Evolutionary conservation across 1,140 invertebrate genomes (phyloP), one percentile per base, ranked within the genome.

Genomic region (Drosophila setifemur): DNA sequence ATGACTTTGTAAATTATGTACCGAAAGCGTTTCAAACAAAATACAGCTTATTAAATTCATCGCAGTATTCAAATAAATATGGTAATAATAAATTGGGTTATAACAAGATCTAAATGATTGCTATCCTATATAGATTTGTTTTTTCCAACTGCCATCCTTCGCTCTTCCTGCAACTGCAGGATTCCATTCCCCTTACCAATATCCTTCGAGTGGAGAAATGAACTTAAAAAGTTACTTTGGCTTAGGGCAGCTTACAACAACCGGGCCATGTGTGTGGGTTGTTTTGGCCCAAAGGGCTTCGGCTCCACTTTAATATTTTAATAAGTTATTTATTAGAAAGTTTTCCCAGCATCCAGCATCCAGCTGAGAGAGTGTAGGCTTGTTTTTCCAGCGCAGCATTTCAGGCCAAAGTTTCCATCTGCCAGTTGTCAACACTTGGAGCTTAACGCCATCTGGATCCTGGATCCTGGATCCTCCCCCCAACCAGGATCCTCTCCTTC

Each of bases 291-390:
- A 18, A 14, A 37, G 50, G 53, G 52, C 52, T 44, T 35, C 53
- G 25, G 23, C 45, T 40, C 55, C 57, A 55, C 70, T 73, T 73
- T 73, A 73, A 73, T 73, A 73, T 73, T 73, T 73, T 73, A 71
- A 73, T 73, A 73, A 73, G 70, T 72, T 73, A 73, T 73, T 73
- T 73, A 73, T 73, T 73, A 73, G 70, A 73, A 73, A 73, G 70
- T 73, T 73, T 64, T 72, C n/a, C 14, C 35, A 25, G 40, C 40
- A n/a, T 4, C 55, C 21, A 31, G 8, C 42, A 14, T 37, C 33
- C 58, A 28, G n/a, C 37, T 37, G 47, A 43, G 39, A 54, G 64
- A 43, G 39, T 67, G 64, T 53, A 67, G 48, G 48, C 63, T 69
- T 72, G 69, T 63, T 72, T 72, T 72, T 53, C 35, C 42, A 63